phyloP scores from a whole-genome alignment of 2,797 vertebrate species.

The Poecilia velifera region DNA sequence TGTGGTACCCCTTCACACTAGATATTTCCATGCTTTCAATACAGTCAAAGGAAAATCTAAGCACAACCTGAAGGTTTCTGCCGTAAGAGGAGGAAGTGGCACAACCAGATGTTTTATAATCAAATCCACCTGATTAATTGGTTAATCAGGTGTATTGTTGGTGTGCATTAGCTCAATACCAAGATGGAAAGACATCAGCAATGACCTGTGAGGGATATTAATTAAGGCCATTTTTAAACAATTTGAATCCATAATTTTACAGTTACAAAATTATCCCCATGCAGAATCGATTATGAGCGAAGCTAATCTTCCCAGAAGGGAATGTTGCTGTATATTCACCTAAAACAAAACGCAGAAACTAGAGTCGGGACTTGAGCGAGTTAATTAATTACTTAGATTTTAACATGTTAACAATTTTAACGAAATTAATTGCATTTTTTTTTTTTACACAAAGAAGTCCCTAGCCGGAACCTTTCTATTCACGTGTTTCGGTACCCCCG shows the following conservation, averaged over 20 bases:
- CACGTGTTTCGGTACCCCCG: too few relatives aligned
- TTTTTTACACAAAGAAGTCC: background rate
- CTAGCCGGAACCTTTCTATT: too few relatives aligned
- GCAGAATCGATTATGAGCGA: background rate
- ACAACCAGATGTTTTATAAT: background rate
- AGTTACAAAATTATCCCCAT: background rate
- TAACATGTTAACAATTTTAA: background rate
- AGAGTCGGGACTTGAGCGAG: background rate
- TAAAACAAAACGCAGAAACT: too few relatives aligned
- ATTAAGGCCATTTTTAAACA: background rate
- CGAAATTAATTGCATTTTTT: background rate
- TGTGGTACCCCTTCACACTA: background rate
- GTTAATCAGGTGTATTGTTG: background rate
- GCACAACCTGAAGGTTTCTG: background rate
- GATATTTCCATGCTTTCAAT: background rate
- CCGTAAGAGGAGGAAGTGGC: background rate
- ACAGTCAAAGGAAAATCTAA: background rate
- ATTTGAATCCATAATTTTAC: background rate
- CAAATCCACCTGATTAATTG: background rate
- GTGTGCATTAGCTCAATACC: background rate
- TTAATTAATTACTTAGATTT: background rate
- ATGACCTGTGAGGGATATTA: background rate
- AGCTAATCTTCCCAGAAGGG: background rate
- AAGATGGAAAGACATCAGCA: background rate
- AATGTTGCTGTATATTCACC: background rate